phyloP scores from a whole-genome alignment of 2,113 vertebrate genomes.

The Callopanchax toddi region DNA sequence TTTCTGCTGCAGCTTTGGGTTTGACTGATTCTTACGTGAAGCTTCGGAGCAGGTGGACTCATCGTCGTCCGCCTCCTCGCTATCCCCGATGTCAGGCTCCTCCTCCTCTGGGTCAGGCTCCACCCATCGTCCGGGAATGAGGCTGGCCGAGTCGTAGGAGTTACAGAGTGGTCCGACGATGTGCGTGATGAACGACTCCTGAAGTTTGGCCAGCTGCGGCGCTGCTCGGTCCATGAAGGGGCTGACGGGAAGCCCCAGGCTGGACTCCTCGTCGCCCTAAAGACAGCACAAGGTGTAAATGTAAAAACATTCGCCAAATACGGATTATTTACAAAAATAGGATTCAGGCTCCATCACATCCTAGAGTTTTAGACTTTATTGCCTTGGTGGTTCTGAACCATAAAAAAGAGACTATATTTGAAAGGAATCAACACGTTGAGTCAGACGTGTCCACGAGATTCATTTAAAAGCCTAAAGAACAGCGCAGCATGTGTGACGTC shows the following conservation, averaged over 20 bases:
- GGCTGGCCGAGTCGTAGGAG: constrained; percentile 91
- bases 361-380: too few relatives aligned
- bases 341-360: too few relatives aligned
- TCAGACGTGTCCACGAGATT: neutral
- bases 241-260: constrained; percentile 92
- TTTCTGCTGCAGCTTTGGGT: neutral
- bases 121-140: constrained; percentile 94
- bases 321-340: too few relatives aligned
- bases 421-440: too few relatives aligned
- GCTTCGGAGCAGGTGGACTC: constrained; percentile 84
- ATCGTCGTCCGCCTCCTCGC: constrained; percentile 78
- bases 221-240: constrained; percentile 98
- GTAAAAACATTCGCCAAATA: too few relatives aligned
- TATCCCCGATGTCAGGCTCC: constrained; percentile 80
- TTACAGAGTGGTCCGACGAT: constrained; percentile 96
- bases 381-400: too few relatives aligned
- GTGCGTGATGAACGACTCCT: constrained; percentile 98
- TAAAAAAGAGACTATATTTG: too few relatives aligned
- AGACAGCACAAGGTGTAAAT: constrained; percentile 7
- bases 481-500: constrained; percentile 15
- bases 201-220: constrained; percentile 94
- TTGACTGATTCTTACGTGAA: constrained; percentile 72
- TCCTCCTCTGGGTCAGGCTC: constrained; percentile 83
- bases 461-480: constrained; percentile 1
- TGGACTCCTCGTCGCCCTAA: constrained; percentile 96